Evolutionary conservation across 2,797 vertebrate species (phyloP), one percentile per base, ranked within the genome.

Genomic region (Loriculus beryllinus): DNA sequence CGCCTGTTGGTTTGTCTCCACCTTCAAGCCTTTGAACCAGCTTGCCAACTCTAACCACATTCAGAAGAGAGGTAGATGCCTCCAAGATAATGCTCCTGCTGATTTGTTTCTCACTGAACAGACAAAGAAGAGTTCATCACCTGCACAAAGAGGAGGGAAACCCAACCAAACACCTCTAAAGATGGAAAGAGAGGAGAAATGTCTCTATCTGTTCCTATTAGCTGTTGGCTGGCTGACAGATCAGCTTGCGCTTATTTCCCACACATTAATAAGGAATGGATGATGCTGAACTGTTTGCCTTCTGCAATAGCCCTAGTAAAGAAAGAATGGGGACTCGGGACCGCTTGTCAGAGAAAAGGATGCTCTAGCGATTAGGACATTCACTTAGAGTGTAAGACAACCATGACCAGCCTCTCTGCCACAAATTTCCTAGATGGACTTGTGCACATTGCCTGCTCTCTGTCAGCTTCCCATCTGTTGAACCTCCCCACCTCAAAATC

Each of bases 91-190:
- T 0, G 1, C 31, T 87, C 57, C 87, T 76, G 7, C 87, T 71
- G 79, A 83, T 92, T 96, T 96, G 91, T 92, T 91, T 94, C 89
- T 87, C 75, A 56, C 47, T 74, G 75, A 87, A 64, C 31, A 86
- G n/a, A 92, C 88, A 92, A 95, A 89, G 81, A 72, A 42, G 89
- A 89, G 68, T 16, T 91, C 78, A 74, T 52, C 71, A 74, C 48
- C 75, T 3, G 7, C 43, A 80, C 26, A 85, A 82, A 92, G 90
- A 91, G 54, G 60, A 93, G 81, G 33, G 43, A 93, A 96, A 92
- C 33, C 10, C 60, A 87, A 91, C 43, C 56, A 69, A 82, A 51
- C 47, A 59, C 12, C 18, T 59, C 62, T 52, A 77, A 63, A 71
- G n/a, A 77, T 13, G 10, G 8, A 71, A 76, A 48, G 29, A 75